Conservation (phyloP, 2,888 invertebrate species). For the Orthonevra nobilis region DNA sequence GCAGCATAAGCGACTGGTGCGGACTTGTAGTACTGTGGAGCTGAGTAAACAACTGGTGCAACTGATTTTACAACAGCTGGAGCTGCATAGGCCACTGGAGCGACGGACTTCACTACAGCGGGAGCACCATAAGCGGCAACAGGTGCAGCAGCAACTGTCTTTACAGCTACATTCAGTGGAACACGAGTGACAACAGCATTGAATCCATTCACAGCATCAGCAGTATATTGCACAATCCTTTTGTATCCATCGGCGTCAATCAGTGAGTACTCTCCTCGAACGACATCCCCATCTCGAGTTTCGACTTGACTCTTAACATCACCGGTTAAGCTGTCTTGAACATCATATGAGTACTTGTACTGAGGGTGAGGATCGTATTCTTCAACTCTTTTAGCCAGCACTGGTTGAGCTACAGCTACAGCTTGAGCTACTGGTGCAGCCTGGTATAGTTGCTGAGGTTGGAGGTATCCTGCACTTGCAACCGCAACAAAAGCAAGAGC, state of each 20-base stretch:
- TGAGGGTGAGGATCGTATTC: constrained; percentile 72
- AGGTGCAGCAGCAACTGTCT: constrained; percentile 70
- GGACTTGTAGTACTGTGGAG: constrained; percentile 32
- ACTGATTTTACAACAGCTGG: no score
- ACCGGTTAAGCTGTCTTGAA: constrained; percentile 71
- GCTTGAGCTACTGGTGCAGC: constrained; percentile 30
- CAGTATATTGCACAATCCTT: constrained; percentile 72
- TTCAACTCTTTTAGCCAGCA: constrained; percentile 51
- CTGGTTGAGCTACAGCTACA: constrained; percentile 39
- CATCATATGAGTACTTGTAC: constrained; percentile 72
- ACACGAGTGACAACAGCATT: constrained; percentile 71
- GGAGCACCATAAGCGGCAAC: constrained; percentile 66
- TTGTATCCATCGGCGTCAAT: constrained; percentile 72
- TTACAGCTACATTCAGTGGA: constrained; percentile 67
- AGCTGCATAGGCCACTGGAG: constrained; percentile 36
- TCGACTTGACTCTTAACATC: constrained; percentile 72
- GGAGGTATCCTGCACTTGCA: constrained; percentile 43
- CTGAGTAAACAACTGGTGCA: constrained; percentile 34
- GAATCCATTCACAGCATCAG: constrained; percentile 72
- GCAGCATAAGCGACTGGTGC: constrained; percentile 26
- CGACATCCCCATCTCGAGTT: constrained; percentile 71
- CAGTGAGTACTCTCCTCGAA: constrained; percentile 72
- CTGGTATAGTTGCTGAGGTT: constrained; percentile 29
- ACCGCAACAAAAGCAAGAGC: constrained; percentile 27
- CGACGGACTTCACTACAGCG: constrained; percentile 24